Evolutionary conservation across 2,113 vertebrate species (phyloP), one percentile per base, ranked within the genome.

Genomic region (Polypterus senegalus): DNA sequence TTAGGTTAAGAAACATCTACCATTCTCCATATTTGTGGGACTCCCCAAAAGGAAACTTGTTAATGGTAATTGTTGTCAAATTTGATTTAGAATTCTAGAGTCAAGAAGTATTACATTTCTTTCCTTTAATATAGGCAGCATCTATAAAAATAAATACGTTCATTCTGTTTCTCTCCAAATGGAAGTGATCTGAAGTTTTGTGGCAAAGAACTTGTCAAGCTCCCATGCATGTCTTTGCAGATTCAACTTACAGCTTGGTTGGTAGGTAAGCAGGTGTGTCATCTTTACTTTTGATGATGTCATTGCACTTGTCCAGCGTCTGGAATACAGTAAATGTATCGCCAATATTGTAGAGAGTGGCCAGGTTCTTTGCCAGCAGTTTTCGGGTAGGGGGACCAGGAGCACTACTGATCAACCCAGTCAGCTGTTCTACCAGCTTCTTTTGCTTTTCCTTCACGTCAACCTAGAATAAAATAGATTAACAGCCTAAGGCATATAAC

Each of bases 391-490:
- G 96, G 9, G 96, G 96, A 59, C 96, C 96, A 2, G 92, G 94
- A 6, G 94, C 91, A 51, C 93, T 97, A 79, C 91, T 97, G 75
- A 99, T 98, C 64, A 98, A 84, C 49, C 92, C 93, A 0, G 92
- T 97, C 56, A 99, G 78, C 72, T 98, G 96, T 61, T 99, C 95
- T 59, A 98, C 95, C 75, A 99, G 84, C 74, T 97, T 97, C 75
- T 97, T 99, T 83, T 99, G 96, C 73, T 97, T 97, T 76, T 99
- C 95, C 73, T 96, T 98, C 69, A 97, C 92, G 74, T 98, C 95
- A 48, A 92, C 89, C 96, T 99, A 76, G 82, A 62, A 72, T 55
- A 0, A 5, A 54, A 74, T 27, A 27, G 27, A 27, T 27, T 27
- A 27, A 27, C 27, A 27, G 27, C 27, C 27, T 27, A 27, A 27